Base-by-base conservation (phyloP, 1,140 invertebrate genomes). In the Halictus rubicundus region DNA sequence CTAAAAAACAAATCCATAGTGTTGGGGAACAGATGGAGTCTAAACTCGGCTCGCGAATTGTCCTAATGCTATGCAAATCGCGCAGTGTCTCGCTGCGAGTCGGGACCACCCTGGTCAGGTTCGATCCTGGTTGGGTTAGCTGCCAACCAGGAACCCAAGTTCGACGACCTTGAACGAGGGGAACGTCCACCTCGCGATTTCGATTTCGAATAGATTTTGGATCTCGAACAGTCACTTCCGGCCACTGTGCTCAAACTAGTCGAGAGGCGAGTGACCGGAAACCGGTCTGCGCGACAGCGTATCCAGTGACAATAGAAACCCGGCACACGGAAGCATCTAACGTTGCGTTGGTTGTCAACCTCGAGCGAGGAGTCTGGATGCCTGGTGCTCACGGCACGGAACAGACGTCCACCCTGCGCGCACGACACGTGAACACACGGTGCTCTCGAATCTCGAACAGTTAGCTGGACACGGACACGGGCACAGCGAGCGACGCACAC, bases 401-500 rank as follows among this genome's bases (percentile, higher is more conserved):
- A 73, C 70, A 73, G 70, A 60, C 46, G 25, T 54, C 70, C 70
- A 63, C 70, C 70, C 70, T 42, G 59, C 16, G 57, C 42, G 69
- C 57, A 68, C 54, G 54, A 57, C 71, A 27, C 12, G 64, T 14
- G 52, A 83, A 80, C 63, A 54, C 49, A 6, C 49, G 16, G 16
- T 5, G 46, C 49, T 16, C 49, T 52, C 32, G 32, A 32, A 32
- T 32, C 49, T 52, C 49, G 49, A 52, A 52, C 49, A 21, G 49
- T 52, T 52, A 52, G 19, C 10, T 12, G 42, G 14, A 46, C 42
- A 46, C 42, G 42, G 42, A 46, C 12, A 12, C 42, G 42, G 14
- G 12, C 42, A 14, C 42, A 9, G 42, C 42, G 39, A 12, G 42
- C 14, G 42, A 12, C 42, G 14, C 42, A 12, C 10, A 14, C 2